Base-by-base conservation (phyloP, 2,797 vertebrate species). In the Cephalopachus bancanus region DNA sequence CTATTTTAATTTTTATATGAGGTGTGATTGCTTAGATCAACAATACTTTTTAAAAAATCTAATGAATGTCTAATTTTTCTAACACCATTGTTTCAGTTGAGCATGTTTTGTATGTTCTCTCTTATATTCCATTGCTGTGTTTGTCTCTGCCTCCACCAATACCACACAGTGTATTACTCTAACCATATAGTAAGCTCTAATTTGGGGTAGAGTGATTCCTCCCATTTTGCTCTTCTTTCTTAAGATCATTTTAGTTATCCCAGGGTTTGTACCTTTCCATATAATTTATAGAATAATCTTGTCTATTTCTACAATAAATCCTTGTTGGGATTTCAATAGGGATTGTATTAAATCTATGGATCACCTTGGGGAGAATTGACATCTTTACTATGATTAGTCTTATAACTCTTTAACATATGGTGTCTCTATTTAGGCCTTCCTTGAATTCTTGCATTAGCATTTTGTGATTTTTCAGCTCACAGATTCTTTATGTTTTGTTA, bases 361-460 rank as follows among this genome's bases (percentile, higher is more conserved):
- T 81, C 67, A 71, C 0, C 76, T 84, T 78, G 33, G 64, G 24
- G 53, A 92, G 37, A 75, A 75, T 53, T 74, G 62, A 88, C 26
- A 8, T 89, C 57, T 72, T 92, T 83, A 93, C 22, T 71, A 3
- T 80, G 37, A 85, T 85, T 65, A 90, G 30, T 60, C 15, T 93
- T 95, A 7, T 53, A 74, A 8, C 26, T 10, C 37, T 20, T 85
- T 51, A 89, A 79, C 20, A 7, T 65, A 3, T 1, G 59, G 4
- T 60, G 30, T 86, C 59, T 75, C 17, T 90, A 20, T 53, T 65
- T 90, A 91, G 53, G 37, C 67, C 33, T 93, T 75, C 33, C 89
- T 91, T 91, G 57, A 33, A 37, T 89, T 71, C 53, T 91, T 93
- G 81, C 60, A 72, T 79, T 83, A 81, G 20, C 20, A 81, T 83